Base-by-base conservation (phyloP, 2,888 invertebrate genomes). In the Sinhomidia bicolor region DNA sequence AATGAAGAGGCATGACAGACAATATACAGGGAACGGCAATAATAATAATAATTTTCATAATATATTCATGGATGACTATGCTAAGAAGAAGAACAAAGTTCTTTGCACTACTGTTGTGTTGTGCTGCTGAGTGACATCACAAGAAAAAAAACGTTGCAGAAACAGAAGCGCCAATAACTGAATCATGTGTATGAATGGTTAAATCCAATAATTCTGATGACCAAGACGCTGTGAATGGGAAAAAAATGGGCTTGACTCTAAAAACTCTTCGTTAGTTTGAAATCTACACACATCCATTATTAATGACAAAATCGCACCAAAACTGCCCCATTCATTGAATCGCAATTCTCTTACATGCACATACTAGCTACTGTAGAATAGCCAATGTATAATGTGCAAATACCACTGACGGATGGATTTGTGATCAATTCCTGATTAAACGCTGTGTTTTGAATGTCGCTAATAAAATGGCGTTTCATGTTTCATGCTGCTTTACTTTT, bases 31-130 rank as follows among this genome's bases (percentile, higher is more conserved):
- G n/a, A n/a, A n/a, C n/a, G 10, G 10, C 6, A 47, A n/a, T 60
- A 80, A 80, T 62, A 57, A 62, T 41, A 79, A 20, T 23, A 36
- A 12, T 9, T 26, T 23, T 51, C 29, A 29, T 26, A 17, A 51
- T 51, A 32, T 6, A 51, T 68, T 41, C 41, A 68, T 26, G 14
- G 14, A 60, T 32, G 20, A 20, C 44, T 20, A 62, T 83, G 74
- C 54, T 84, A 76, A 84, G 62, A 60, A 62, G 62, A 84, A 84
- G 76, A 84, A 84, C 84, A 84, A 84, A 84, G 84, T 84, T 84
- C 84, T 36, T 84, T 84, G 76, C 76, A 71, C 54, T 20, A 71
- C 32, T 20, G 9, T n/a, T 36, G 36, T 36, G 7, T 36, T 36
- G 36, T 36, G 7, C 3, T 36, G 36, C 36, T 36, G 36, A 36